Evolutionary conservation across 1,140 invertebrate species (phyloP).

Genomic region (Samia ricini): DNA sequence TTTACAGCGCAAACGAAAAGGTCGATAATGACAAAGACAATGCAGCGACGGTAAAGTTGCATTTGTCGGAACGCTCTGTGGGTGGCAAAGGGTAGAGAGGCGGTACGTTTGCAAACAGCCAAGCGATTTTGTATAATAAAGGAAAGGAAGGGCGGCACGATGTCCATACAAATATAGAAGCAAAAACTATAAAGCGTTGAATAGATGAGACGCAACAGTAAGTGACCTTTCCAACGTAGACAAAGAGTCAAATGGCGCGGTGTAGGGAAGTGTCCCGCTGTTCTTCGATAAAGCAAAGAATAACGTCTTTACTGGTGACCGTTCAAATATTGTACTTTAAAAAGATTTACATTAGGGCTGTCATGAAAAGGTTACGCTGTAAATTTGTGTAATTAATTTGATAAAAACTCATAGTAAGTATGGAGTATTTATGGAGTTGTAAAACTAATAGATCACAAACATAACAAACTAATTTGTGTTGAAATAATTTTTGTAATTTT

Average conservation of each 20-base stretch:
- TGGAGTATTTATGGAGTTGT: too few species aligned
- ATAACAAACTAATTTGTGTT: too few species aligned
- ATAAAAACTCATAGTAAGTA: too few species aligned
- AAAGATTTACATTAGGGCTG: slow-evolving; percentile 29
- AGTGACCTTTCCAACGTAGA: slow-evolving; percentile 55
- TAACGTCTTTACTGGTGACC: slow-evolving; percentile 58
- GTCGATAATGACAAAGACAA: not conserved
- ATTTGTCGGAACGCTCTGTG: slow-evolving; percentile 36
- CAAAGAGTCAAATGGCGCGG: slow-evolving; percentile 30
- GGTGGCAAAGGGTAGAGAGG: slow-evolving; percentile 49
- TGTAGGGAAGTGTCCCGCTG: slow-evolving; percentile 57
- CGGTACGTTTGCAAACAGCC: slow-evolving; percentile 66
- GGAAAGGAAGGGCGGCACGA: slow-evolving; percentile 47
- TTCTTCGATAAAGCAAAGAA: slow-evolving; percentile 34
- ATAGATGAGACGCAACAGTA: slow-evolving; percentile 40
- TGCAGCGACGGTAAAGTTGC: not conserved
- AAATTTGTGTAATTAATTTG: too few species aligned
- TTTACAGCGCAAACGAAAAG: not conserved
- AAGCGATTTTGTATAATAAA: slow-evolving; percentile 45
- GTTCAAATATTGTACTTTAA: slow-evolving; percentile 24
- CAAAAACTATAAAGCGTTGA: slow-evolving; percentile 37
- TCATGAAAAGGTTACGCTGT: too few species aligned
- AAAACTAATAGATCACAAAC: too few species aligned
- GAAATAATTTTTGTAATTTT: too few species aligned
- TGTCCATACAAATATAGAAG: slow-evolving; percentile 33